Percentiles rank a stretch among this genome's conserved stretches.
Conservation (phyloP, 2,888 invertebrate genomes). For the Halictus quadricinctus region DNA sequence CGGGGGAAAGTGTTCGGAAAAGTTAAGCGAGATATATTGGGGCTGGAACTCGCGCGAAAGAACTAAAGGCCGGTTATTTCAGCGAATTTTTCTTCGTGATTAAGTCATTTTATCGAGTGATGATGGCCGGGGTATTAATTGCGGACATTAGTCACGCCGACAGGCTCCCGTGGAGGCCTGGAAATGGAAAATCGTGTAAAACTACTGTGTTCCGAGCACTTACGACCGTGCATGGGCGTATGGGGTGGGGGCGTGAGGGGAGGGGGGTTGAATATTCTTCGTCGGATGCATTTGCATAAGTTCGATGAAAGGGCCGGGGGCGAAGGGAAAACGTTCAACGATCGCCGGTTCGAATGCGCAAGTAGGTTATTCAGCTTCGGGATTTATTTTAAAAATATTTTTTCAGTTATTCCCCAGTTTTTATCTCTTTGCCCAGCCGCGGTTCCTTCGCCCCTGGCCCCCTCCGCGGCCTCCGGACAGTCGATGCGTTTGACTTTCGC, state of each 20-base stretch:
- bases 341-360: background rate
- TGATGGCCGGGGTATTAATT: constrained; percentile 39
- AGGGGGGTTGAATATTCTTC: background rate
- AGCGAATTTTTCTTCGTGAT: constrained; percentile 46
- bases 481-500: constrained; percentile 26
- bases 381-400: constrained; percentile 36
- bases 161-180: background rate
- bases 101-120: constrained; percentile 54
- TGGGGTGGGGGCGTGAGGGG: background rate
- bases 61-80: constrained; percentile 34
- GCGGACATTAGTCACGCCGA: constrained; percentile 34
- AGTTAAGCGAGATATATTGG: constrained; percentile 54
- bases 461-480: background rate
- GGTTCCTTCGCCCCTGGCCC: background rate
- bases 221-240: background rate
- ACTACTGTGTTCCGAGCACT: background rate
- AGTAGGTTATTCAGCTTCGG: constrained; percentile 14
- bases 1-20: constrained; percentile 28
- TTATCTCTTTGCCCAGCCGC: background rate
- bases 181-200: constrained; percentile 21
- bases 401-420: background rate
- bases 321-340: background rate
- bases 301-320: background rate
- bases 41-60: constrained; percentile 35
- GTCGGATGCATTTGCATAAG: background rate